phyloP scores from a whole-genome alignment of 2,888 invertebrate genomes.

The Drosophila meridiana region DNA sequence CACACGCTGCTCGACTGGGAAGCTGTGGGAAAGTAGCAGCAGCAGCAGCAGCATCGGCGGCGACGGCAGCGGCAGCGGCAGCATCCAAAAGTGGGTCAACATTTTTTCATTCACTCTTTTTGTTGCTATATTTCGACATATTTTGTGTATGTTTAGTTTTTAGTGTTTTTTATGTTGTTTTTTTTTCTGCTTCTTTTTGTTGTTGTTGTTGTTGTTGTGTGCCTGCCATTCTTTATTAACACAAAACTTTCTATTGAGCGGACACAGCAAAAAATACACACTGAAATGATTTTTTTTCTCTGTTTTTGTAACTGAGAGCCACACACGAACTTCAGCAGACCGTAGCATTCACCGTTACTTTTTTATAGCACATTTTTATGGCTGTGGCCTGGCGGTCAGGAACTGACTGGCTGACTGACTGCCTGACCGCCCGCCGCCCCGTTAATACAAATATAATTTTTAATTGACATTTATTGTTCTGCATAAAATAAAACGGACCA shows the following conservation, averaged over 20 bases:
- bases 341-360: slow-evolving; percentile 75
- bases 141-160: slow-evolving; percentile 75
- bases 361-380: slow-evolving; percentile 75
- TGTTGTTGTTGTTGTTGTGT: slow-evolving; percentile 17
- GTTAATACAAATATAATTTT: slow-evolving; percentile 66
- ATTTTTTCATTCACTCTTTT: slow-evolving; percentile 84
- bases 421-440: slow-evolving; percentile 28
- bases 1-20: slow-evolving; percentile 64
- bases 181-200: slow-evolving; percentile 42
- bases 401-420: slow-evolving; percentile 12
- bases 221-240: slow-evolving; percentile 71
- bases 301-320: slow-evolving; percentile 52
- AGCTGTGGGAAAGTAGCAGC: slow-evolving; percentile 75
- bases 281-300: slow-evolving; percentile 41
- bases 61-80: slow-evolving; percentile 29
- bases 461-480: slow-evolving; percentile 74
- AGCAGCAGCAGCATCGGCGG: slow-evolving; percentile 15
- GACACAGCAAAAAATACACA: slow-evolving; percentile 37
- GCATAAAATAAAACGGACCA: slow-evolving; percentile 52
- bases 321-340: slow-evolving; percentile 77
- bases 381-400: slow-evolving; percentile 44
- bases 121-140: slow-evolving; percentile 77
- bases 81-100: slow-evolving; percentile 83
- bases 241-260: slow-evolving; percentile 77
- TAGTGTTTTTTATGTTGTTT: slow-evolving; percentile 55